Percentiles rank a stretch among this genome's conserved stretches.
These are phyloP conservation scores for Dioctria rufipes DNA, from an alignment of 2,888 invertebrate genomes.

Conservation along the genomic window DNA sequence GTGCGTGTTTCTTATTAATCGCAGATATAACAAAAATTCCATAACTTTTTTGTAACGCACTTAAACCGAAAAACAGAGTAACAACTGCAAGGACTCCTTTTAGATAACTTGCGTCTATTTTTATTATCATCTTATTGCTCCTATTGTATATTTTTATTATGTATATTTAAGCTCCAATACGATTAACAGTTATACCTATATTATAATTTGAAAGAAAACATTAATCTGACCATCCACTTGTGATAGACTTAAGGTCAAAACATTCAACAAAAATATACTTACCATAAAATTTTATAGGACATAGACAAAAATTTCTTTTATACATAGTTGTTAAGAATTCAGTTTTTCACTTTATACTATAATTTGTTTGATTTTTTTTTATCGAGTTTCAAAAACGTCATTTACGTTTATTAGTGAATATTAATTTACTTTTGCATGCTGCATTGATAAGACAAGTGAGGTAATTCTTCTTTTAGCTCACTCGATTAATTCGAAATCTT, in stretches of 20 bases:
- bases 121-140: too few relatives aligned
- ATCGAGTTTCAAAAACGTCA: not conserved
- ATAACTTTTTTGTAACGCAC: too few relatives aligned
- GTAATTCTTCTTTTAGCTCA: constrained; percentile 63
- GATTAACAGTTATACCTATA: not conserved
- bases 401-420: constrained; percentile 26
- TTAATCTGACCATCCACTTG: not conserved
- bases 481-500: not conserved
- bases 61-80: too few relatives aligned
- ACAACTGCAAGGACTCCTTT: too few relatives aligned
- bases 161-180: not conserved
- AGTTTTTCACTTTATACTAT: not conserved
- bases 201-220: not conserved
- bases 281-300: not conserved
- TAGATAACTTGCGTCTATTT: too few relatives aligned
- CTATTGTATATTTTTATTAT: not conserved
- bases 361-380: not conserved
- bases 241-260: constrained; percentile 5
- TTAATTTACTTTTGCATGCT: constrained; percentile 69
- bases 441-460: constrained; percentile 69
- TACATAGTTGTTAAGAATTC: too few relatives aligned
- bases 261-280: not conserved
- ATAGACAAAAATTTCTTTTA: too few relatives aligned
- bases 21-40: too few relatives aligned
- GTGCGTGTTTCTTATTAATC: too few relatives aligned